phyloP scores from a whole-genome alignment of 2,888 invertebrate genomes.

The Brassicogethes aeneus region DNA sequence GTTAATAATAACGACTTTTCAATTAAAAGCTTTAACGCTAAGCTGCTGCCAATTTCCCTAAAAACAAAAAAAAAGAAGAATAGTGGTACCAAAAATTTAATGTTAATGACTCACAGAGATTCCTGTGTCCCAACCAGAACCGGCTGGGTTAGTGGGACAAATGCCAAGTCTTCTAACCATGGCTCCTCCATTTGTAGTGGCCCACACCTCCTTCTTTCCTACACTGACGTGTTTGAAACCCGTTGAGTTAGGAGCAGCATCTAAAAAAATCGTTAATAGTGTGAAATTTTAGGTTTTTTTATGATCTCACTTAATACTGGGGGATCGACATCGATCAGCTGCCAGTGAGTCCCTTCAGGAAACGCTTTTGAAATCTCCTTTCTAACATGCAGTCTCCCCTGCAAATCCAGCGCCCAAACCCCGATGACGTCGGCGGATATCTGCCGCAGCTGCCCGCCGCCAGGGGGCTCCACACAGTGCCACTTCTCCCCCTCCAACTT shows the following conservation, averaged over 20 bases:
- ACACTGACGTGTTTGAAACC: slow-evolving; percentile 67
- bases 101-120: slow-evolving; percentile 43
- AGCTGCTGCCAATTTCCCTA: slow-evolving; percentile 45
- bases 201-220: slow-evolving; percentile 65
- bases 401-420: slow-evolving; percentile 74
- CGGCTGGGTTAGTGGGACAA: slow-evolving; percentile 60
- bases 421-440: slow-evolving; percentile 63
- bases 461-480: slow-evolving; percentile 69
- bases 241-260: slow-evolving; percentile 33
- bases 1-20: too few relatives aligned
- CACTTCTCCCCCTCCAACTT: slow-evolving; percentile 61
- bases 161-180: slow-evolving; percentile 68
- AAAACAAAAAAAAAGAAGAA: slow-evolving; percentile 17
- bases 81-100: background rate
- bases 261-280: slow-evolving; percentile 18
- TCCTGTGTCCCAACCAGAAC: slow-evolving; percentile 70
- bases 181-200: slow-evolving; percentile 59
- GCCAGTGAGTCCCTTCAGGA: slow-evolving; percentile 82
- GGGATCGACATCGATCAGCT: slow-evolving; percentile 52
- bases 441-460: slow-evolving; percentile 57
- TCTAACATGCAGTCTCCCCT: slow-evolving; percentile 65
- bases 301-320: slow-evolving; percentile 44
- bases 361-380: slow-evolving; percentile 66
- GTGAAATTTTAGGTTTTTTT: slow-evolving; percentile 2
- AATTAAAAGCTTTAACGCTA: slow-evolving; percentile 28